Conservation (phyloP, 2,888 invertebrate species). For the Thymelicus sylvestris region DNA sequence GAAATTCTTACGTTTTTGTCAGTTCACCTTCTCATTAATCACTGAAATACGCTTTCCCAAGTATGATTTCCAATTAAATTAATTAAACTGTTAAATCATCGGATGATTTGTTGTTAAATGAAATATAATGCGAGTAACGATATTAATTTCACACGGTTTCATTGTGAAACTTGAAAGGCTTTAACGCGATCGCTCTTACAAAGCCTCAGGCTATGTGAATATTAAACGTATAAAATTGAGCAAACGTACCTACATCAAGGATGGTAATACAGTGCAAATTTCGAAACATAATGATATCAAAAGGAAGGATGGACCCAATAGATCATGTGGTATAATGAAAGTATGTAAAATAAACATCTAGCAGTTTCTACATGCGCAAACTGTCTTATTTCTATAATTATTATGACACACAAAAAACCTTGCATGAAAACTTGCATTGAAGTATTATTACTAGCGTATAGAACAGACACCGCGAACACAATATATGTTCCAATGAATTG, state of each 20-base stretch:
- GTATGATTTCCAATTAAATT: conserved; percentile 8
- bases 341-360: too few species aligned
- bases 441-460: too few species aligned
- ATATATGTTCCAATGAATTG: too few species aligned
- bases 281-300: too few species aligned
- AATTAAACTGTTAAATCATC: conserved; percentile 17
- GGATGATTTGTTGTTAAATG: conserved; percentile 20
- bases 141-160: conserved; percentile 22
- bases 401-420: too few species aligned
- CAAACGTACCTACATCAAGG: background rate
- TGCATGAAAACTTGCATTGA: too few species aligned
- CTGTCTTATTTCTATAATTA: too few species aligned
- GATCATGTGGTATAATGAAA: too few species aligned
- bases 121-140: conserved; percentile 13
- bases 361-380: too few species aligned
- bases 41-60: background rate
- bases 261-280: too few species aligned
- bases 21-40: background rate
- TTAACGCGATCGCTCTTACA: conserved; percentile 7
- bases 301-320: too few species aligned
- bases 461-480: too few species aligned
- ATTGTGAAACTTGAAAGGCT: conserved; percentile 19
- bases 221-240: conserved; percentile 10
- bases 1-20: background rate
- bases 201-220: conserved; percentile 1